Evolutionary conservation across 2,113 vertebrate genomes (phyloP).

Genomic region (Ceyx margarethae): DNA sequence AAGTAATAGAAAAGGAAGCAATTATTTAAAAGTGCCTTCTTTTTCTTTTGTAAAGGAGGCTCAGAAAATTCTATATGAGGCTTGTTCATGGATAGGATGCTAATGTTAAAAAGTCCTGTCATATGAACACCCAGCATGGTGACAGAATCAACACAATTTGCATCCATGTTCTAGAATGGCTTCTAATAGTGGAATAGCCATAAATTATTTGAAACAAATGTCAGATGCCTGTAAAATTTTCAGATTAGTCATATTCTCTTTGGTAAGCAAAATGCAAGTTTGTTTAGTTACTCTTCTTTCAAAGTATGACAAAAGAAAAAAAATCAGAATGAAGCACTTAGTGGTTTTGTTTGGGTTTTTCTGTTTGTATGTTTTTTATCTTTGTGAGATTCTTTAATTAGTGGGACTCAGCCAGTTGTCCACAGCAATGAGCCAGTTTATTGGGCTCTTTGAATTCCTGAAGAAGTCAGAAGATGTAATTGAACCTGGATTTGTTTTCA

Average conservation of each 20-base stretch:
- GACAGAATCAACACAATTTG: background rate
- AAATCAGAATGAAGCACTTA: background rate
- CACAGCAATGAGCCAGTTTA: background rate
- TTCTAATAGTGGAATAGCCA: background rate
- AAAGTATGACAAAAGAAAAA: background rate
- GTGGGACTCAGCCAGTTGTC: background rate
- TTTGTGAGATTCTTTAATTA: background rate
- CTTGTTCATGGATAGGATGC: background rate
- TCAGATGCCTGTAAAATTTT: background rate
- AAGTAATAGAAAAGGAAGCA: slow-evolving; percentile 16
- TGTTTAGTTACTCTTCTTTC: background rate
- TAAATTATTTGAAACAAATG: background rate
- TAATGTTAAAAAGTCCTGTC: background rate
- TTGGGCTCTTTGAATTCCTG: background rate
- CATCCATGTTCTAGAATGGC: background rate
- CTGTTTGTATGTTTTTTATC: background rate
- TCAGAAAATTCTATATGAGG: background rate
- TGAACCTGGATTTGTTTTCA: background rate
- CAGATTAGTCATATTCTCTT: background rate
- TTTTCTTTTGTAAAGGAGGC: background rate
- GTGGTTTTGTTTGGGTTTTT: background rate
- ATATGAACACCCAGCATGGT: background rate
- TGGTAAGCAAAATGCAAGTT: background rate
- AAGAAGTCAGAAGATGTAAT: background rate
- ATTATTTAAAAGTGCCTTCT: background rate